Evolutionary conservation across 2,888 invertebrate species (phyloP).

Genomic region (Troglohyphantes excavatus): DNA sequence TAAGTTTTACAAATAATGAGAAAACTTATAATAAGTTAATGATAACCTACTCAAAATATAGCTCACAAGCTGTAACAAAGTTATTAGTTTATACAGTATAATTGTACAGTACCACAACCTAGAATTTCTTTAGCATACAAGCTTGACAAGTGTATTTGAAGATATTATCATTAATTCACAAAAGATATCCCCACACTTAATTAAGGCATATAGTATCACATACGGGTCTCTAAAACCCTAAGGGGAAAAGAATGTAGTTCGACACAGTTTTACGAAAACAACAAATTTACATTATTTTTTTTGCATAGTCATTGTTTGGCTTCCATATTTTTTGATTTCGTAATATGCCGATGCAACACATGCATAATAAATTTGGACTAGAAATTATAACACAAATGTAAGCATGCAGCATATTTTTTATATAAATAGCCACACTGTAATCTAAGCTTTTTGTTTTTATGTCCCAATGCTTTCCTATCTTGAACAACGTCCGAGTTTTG

Average conservation of each 20-base stretch:
- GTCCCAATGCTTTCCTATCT: slow-evolving; percentile 30
- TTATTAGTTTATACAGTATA: slow-evolving; percentile 60
- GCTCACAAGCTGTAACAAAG: slow-evolving; percentile 26
- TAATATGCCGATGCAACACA: slow-evolving; percentile 77
- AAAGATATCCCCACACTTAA: slow-evolving; percentile 76
- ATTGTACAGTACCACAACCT: slow-evolving; percentile 67
- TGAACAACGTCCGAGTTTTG: slow-evolving; percentile 30
- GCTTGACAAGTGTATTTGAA: slow-evolving; percentile 53
- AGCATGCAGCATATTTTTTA: slow-evolving; percentile 70
- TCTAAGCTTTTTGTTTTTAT: neutral
- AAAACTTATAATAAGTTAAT: slow-evolving; percentile 51
- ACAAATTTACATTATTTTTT: slow-evolving; percentile 75
- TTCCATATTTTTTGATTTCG: slow-evolving; percentile 73
- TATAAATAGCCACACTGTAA: slow-evolving; percentile 61
- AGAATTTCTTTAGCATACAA: slow-evolving; percentile 66
- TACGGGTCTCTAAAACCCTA: slow-evolving; percentile 78
- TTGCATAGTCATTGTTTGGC: slow-evolving; percentile 72
- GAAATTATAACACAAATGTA: slow-evolving; percentile 76
- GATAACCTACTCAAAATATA: slow-evolving; percentile 44
- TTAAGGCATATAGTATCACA: slow-evolving; percentile 78
- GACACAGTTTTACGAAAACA: slow-evolving; percentile 73
- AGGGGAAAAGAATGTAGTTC: slow-evolving; percentile 67
- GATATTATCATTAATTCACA: slow-evolving; percentile 67
- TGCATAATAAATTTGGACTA: slow-evolving; percentile 78
- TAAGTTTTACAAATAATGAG: slow-evolving; percentile 36